Evolutionary conservation across 2,113 vertebrate species (phyloP).

Genomic region (Platanista minor): DNA sequence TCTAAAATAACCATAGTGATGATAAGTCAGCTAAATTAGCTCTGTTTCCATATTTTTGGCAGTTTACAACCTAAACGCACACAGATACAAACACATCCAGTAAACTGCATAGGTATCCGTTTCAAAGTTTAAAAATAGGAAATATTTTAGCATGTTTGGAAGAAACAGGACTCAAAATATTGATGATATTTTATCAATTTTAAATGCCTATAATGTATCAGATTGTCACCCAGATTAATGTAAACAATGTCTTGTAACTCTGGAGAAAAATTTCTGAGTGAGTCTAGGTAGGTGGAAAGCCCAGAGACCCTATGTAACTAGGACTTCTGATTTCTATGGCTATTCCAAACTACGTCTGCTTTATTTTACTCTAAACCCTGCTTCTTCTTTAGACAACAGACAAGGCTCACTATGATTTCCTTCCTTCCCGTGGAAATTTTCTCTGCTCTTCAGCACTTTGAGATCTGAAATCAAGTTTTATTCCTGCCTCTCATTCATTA

Average conservation of each 20-base stretch:
- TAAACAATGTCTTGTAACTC: background rate
- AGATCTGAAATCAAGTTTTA: background rate
- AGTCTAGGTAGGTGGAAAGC: background rate
- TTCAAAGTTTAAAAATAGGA: background rate
- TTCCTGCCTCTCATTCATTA: background rate
- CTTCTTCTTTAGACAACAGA: background rate
- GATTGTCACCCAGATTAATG: background rate
- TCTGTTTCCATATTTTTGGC: background rate
- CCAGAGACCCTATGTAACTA: background rate
- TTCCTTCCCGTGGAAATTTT: background rate
- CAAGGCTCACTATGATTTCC: background rate
- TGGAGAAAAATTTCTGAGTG: background rate
- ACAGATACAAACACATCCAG: background rate
- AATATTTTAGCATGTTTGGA: background rate
- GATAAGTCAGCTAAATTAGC: background rate
- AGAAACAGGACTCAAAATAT: background rate
- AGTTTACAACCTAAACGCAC: background rate
- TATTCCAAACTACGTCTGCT: background rate
- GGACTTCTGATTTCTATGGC: background rate
- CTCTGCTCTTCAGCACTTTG: background rate
- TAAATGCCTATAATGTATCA: background rate
- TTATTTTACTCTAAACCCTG: background rate
- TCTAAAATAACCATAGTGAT: conserved; percentile 2
- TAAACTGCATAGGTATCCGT: background rate
- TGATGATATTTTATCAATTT: background rate